Conservation (phyloP, 2,113 vertebrate genomes). For the Proteles cristata region DNA sequence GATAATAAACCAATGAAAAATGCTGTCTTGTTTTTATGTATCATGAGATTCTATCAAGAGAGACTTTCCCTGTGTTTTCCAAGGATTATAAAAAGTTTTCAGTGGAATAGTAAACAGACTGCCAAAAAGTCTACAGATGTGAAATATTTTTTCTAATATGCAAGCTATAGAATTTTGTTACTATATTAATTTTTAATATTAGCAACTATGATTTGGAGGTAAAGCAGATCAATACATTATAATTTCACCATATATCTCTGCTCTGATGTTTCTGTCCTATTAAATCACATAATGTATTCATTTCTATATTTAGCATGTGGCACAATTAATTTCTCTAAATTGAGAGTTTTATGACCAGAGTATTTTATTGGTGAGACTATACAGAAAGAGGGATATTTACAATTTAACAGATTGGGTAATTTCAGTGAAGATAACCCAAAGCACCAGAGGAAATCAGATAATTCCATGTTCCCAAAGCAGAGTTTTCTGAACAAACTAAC, state of each 20-base stretch:
- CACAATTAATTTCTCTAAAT: constrained; percentile 6
- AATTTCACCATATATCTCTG: constrained; percentile 15
- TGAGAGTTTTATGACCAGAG: background rate
- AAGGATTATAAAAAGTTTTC: background rate
- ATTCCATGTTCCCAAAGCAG: background rate
- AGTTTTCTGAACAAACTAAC: background rate
- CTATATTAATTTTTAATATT: background rate
- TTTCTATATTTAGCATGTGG: background rate
- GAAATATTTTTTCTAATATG: background rate
- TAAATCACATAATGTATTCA: background rate
- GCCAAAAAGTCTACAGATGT: background rate
- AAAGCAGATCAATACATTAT: background rate
- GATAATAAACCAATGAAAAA: constrained; percentile 7
- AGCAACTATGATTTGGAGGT: background rate
- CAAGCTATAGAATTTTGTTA: background rate
- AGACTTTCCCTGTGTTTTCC: background rate
- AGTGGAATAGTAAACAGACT: background rate
- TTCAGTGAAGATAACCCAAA: constrained; percentile 27
- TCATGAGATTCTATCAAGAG: background rate
- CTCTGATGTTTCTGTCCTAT: constrained; percentile 41
- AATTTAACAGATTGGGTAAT: constrained; percentile 53
- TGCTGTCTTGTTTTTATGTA: background rate
- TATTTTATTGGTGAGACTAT: background rate
- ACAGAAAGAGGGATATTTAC: background rate
- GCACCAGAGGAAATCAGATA: constrained; percentile 16